Percentiles rank a stretch among this genome's conserved stretches.
Evolutionary conservation across 2,888 invertebrate species (phyloP).

Genomic region (Tiliacea citrago): DNA sequence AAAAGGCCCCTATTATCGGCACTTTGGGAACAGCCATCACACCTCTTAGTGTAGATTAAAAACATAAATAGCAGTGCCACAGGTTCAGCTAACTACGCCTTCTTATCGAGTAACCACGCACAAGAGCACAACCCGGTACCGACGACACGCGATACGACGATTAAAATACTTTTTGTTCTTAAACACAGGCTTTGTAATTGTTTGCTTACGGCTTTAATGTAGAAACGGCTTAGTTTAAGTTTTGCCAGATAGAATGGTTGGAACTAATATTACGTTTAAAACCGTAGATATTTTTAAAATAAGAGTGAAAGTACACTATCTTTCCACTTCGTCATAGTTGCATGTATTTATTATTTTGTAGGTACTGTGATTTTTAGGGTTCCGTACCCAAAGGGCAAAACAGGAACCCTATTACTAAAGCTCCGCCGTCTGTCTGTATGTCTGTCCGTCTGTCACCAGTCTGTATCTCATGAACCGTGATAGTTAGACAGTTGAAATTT

Average conservation of each 20-base stretch:
- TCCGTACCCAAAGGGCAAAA: no score
- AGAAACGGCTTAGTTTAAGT: constrained; percentile 42
- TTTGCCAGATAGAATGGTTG: constrained; percentile 3
- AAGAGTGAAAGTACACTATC: no score
- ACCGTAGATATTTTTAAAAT: no score
- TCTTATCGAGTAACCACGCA: constrained; percentile 78
- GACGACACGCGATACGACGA: constrained; percentile 83
- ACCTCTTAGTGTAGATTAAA: constrained; percentile 83
- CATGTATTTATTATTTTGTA: no score
- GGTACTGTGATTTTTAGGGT: no score
- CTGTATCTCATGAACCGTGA: no score
- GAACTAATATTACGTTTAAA: neutral
- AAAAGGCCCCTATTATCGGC: constrained; percentile 69
- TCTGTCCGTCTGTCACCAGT: no score
- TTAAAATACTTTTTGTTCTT: constrained; percentile 82
- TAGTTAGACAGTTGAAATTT: no score
- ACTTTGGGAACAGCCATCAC: constrained; percentile 74
- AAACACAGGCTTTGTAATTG: constrained; percentile 82
- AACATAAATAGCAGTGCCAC: constrained; percentile 78
- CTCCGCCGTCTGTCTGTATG: no score
- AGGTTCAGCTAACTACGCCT: constrained; percentile 67
- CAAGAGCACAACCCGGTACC: constrained; percentile 78
- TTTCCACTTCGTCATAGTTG: no score
- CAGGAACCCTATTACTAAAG: no score
- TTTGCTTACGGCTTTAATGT: constrained; percentile 69